Percentiles rank a stretch among this genome's conserved stretches.
These are phyloP conservation scores for Hesperophylax magnus DNA, from an alignment of 1,140 invertebrate species.

Conservation along the genomic window DNA sequence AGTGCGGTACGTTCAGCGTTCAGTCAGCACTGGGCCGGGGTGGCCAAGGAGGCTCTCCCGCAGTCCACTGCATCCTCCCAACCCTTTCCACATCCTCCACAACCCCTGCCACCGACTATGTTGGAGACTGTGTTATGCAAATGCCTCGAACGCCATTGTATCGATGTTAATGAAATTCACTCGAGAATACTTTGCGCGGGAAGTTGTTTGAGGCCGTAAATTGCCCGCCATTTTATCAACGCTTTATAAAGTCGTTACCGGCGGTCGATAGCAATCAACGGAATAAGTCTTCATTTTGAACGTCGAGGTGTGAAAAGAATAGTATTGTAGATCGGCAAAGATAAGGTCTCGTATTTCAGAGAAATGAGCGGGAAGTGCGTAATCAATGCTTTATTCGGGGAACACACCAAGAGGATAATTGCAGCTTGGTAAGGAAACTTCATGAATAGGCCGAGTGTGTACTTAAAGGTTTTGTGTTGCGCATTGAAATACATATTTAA, in stretches of 20 bases:
- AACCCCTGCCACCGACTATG: constrained; percentile 42
- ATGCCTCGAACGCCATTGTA: constrained; percentile 49
- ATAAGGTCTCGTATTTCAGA: background rate
- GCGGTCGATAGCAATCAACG: constrained; percentile 35
- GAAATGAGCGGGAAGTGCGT: too few relatives aligned
- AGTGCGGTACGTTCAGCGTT: background rate
- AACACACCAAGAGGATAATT: too few relatives aligned
- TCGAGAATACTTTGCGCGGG: constrained; percentile 47
- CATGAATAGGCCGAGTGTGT: too few relatives aligned
- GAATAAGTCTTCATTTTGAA: constrained; percentile 43
- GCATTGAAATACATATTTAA: too few relatives aligned
- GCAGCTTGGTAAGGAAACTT: too few relatives aligned
- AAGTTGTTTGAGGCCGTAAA: constrained; percentile 44
- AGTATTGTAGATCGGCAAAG: constrained; percentile 18
- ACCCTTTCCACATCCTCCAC: background rate
- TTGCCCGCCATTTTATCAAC: constrained; percentile 41
- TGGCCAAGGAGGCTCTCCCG: constrained; percentile 15
- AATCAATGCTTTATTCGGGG: too few relatives aligned
- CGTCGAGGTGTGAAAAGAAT: constrained; percentile 35
- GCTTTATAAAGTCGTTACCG: constrained; percentile 48
- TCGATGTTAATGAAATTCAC: constrained; percentile 56
- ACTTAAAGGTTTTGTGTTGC: too few relatives aligned
- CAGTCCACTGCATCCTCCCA: constrained; percentile 29
- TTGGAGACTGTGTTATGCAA: constrained; percentile 45
- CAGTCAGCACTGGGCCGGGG: background rate